Evolutionary conservation across 2,113 vertebrate species (phyloP).

Genomic region (Gobiocypris rarus): DNA sequence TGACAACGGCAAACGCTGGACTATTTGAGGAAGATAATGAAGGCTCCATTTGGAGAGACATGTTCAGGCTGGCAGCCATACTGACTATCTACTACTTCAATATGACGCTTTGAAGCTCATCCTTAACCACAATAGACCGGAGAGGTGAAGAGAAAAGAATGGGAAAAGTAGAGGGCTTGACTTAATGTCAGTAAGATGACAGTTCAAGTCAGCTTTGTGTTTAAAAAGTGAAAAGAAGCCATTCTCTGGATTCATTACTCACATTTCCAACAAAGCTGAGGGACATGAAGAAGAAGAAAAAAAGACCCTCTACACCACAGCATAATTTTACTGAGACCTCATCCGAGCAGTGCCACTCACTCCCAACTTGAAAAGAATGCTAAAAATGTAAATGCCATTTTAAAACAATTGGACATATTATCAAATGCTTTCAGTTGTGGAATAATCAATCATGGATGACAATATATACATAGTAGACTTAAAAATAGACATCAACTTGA

Average conservation of each 20-base stretch:
- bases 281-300: not conserved
- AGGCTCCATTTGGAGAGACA: not conserved
- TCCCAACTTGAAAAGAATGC: not conserved
- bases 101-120: slow-evolving; percentile 26
- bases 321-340: not conserved
- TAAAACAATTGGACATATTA: not conserved
- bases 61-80: slow-evolving; percentile 15
- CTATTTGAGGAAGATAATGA: slow-evolving; percentile 32
- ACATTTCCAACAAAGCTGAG: not conserved
- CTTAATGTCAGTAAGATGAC: not conserved
- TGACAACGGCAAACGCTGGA: slow-evolving; percentile 5
- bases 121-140: not conserved
- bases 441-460: not conserved
- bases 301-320: not conserved
- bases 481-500: too few species aligned
- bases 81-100: slow-evolving; percentile 15
- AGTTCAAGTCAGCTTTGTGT: slow-evolving; percentile 4
- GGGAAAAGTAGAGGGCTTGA: not conserved
- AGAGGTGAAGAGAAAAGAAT: not conserved
- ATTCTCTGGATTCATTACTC: slow-evolving; percentile 7
- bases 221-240: slow-evolving; percentile 17
- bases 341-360: not conserved
- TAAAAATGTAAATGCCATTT: not conserved
- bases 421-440: not conserved
- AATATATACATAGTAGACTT: not conserved